Conservation (phyloP, 1,140 invertebrate genomes). For the Sweltsa coloradensis region DNA sequence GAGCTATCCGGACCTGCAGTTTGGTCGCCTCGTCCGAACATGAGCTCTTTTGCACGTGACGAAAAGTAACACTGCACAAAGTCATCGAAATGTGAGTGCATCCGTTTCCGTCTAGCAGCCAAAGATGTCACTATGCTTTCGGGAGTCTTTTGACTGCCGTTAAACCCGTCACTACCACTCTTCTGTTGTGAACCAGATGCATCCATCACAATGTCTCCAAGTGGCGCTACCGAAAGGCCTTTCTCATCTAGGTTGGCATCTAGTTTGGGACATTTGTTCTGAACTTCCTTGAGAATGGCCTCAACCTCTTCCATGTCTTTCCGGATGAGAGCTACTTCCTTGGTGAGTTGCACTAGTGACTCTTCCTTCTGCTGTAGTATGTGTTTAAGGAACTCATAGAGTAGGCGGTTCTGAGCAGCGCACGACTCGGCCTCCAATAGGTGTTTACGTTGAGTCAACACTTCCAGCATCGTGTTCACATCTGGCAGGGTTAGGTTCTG, state of each 20-base stretch:
- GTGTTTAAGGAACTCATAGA: conserved; percentile 76
- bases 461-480: conserved; percentile 69
- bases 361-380: conserved; percentile 62
- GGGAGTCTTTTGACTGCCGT: conserved; percentile 32
- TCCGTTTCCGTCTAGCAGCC: conserved; percentile 53
- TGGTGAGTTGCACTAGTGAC: conserved; percentile 48
- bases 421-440: conserved; percentile 67
- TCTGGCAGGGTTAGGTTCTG: conserved; percentile 62
- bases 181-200: background rate
- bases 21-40: conserved; percentile 36
- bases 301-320: conserved; percentile 69
- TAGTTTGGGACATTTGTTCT: conserved; percentile 35
- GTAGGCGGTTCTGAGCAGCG: conserved; percentile 61
- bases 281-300: conserved; percentile 57
- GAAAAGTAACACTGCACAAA: conserved; percentile 80
- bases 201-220: background rate
- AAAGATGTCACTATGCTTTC: conserved; percentile 31
- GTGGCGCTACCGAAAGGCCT: conserved; percentile 1
- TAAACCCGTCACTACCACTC: conserved; percentile 28
- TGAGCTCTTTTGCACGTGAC: conserved; percentile 55
- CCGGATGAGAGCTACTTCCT: conserved; percentile 65
- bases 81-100: conserved; percentile 82
- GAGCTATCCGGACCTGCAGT: conserved; percentile 23
- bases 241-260: conserved; percentile 15
- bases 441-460: conserved; percentile 65